phyloP scores from a whole-genome alignment of 2,113 vertebrate species.

The Leptosomus discolor region DNA sequence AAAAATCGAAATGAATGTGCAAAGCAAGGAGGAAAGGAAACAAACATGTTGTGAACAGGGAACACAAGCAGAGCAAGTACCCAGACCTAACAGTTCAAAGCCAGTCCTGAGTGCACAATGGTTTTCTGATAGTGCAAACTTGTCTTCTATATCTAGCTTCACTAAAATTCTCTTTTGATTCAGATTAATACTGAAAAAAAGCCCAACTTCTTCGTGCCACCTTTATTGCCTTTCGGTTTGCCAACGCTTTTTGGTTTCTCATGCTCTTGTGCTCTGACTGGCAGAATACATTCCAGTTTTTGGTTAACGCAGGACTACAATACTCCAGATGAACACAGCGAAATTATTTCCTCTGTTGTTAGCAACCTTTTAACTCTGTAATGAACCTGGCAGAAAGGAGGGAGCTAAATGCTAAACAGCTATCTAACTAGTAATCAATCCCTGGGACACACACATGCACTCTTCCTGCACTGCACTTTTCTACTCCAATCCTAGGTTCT shows the following conservation, averaged over 20 bases:
- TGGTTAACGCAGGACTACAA: background rate
- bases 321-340: background rate
- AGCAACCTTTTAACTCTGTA: background rate
- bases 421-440: background rate
- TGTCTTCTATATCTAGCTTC: background rate
- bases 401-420: background rate
- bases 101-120: background rate
- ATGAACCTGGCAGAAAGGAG: background rate
- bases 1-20: background rate
- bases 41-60: background rate
- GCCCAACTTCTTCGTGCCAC: background rate
- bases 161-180: background rate
- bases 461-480: background rate
- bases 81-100: background rate
- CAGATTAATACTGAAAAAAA: background rate
- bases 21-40: background rate
- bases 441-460: background rate
- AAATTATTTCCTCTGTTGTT: background rate
- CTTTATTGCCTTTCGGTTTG: background rate
- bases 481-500: background rate
- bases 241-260: background rate
- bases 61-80: background rate
- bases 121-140: background rate
- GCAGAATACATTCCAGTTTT: background rate
- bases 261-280: background rate